phyloP scores from a whole-genome alignment of 37 sponge, comb jelly and placozoan genomes.

The Cladorhizidae sp. region DNA sequence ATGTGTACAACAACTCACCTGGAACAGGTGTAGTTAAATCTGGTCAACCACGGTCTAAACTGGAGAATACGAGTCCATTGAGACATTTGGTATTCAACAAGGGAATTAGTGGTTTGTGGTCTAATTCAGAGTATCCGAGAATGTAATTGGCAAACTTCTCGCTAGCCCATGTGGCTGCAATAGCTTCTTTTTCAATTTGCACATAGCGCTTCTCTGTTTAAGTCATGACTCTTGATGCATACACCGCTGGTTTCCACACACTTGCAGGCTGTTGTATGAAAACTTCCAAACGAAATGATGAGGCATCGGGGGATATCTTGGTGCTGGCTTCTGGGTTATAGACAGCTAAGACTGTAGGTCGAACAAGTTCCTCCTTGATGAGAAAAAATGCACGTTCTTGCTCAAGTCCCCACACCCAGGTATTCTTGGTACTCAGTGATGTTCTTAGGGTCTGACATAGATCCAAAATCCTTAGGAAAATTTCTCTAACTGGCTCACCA shows the following conservation, averaged over 20 bases:
- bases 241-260: too few relatives aligned
- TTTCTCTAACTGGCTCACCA: slow-evolving; percentile 54
- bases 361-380: slow-evolving; percentile 34
- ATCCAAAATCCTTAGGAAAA: slow-evolving; percentile 53
- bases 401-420: slow-evolving; percentile 33
- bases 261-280: slow-evolving; percentile 32
- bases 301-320: slow-evolving; percentile 51
- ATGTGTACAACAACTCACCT: slow-evolving; percentile 36
- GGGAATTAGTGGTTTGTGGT: slow-evolving; percentile 56
- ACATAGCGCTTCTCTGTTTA: slow-evolving; percentile 35
- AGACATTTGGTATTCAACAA: slow-evolving; percentile 33
- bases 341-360: slow-evolving; percentile 33
- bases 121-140: too few relatives aligned
- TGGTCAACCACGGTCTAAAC: slow-evolving; percentile 32
- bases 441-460: slow-evolving; percentile 29
- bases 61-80: slow-evolving; percentile 8
- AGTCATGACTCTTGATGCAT: slow-evolving; percentile 41
- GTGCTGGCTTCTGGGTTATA: slow-evolving; percentile 26
- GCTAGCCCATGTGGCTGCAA: slow-evolving; percentile 35
- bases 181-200: slow-evolving; percentile 54
- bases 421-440: slow-evolving; percentile 19
- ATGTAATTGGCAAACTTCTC: too few relatives aligned
- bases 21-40: slow-evolving; percentile 44
- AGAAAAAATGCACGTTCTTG: slow-evolving; percentile 28
- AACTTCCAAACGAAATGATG: slow-evolving; percentile 38